A percentile compares a stretch with the other conserved stretches of the same genome.
Conservation (phyloP, 1,140 invertebrate genomes). For the Riptortus pedestris region DNA sequence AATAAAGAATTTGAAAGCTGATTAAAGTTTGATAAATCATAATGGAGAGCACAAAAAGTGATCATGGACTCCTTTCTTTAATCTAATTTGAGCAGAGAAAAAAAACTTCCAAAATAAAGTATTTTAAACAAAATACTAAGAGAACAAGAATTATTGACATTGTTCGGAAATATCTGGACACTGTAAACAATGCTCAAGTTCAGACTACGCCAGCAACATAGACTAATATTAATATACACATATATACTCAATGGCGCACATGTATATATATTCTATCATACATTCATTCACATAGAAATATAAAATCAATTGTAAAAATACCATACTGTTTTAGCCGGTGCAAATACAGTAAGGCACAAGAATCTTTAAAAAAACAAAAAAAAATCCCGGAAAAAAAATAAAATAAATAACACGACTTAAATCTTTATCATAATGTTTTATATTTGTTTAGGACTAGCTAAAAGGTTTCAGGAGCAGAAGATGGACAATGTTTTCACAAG, state of each 20-base stretch:
- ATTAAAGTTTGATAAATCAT: too few species aligned
- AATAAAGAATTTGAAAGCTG: too few species aligned
- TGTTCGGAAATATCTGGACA: too few species aligned
- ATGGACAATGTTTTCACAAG: neutral
- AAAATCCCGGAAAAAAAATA: neutral
- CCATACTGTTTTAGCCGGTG: neutral
- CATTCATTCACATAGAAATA: neutral
- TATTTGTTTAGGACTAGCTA: conserved; percentile 3
- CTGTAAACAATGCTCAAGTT: too few species aligned
- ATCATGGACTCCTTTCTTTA: too few species aligned
- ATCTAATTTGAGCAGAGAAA: too few species aligned
- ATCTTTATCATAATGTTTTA: neutral
- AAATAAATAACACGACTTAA: neutral
- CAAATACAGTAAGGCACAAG: conserved; percentile 22
- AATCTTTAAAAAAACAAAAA: conserved; percentile 13
- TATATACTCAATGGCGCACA: conserved; percentile 12
- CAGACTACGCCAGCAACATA: too few species aligned
- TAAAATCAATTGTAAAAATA: neutral
- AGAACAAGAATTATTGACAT: too few species aligned
- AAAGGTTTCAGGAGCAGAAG: neutral
- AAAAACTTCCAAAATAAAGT: too few species aligned
- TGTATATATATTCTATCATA: neutral
- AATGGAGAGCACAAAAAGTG: too few species aligned
- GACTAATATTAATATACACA: conserved; percentile 3
- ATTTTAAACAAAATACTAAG: too few species aligned